A percentile compares a stretch with the other conserved stretches of the same genome.
Conservation (phyloP, 2,888 invertebrate species). For the Chelonus formosanus region DNA sequence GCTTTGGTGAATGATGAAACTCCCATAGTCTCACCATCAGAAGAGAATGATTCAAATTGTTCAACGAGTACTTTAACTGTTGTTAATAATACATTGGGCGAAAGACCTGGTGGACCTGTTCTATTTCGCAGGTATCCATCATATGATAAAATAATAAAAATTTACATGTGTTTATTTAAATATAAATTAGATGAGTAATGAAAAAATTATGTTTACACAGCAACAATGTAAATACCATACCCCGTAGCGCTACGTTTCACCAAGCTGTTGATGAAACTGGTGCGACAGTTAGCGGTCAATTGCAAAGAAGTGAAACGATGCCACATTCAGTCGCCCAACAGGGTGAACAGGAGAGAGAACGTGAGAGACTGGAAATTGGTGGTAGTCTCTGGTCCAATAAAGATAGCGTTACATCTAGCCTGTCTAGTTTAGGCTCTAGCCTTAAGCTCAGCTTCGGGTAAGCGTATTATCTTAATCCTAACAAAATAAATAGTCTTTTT, state of each 20-base stretch:
- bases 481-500: constrained; percentile 27
- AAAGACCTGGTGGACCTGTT: constrained; percentile 61
- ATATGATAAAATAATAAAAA: background rate
- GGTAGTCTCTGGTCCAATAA: constrained; percentile 61
- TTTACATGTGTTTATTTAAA: background rate
- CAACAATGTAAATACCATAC: constrained; percentile 50
- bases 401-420: constrained; percentile 74
- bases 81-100: constrained; percentile 57
- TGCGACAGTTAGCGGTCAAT: constrained; percentile 53
- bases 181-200: no score
- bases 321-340: constrained; percentile 62
- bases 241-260: constrained; percentile 65
- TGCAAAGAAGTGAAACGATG: constrained; percentile 62
- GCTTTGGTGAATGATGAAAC: constrained; percentile 71
- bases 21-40: constrained; percentile 62
- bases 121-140: constrained; percentile 57
- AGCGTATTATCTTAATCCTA: constrained; percentile 53
- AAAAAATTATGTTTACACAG: constrained; percentile 26
- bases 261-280: constrained; percentile 58
- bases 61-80: constrained; percentile 63
- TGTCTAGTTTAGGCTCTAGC: constrained; percentile 82
- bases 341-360: constrained; percentile 61
- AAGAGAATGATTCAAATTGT: constrained; percentile 63
- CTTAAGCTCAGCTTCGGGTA: constrained; percentile 88
- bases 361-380: constrained; percentile 59